These are phyloP conservation scores for Ptychadena robeensis DNA, from an alignment of 2,797 vertebrate species.

Conservation along the genomic window DNA sequence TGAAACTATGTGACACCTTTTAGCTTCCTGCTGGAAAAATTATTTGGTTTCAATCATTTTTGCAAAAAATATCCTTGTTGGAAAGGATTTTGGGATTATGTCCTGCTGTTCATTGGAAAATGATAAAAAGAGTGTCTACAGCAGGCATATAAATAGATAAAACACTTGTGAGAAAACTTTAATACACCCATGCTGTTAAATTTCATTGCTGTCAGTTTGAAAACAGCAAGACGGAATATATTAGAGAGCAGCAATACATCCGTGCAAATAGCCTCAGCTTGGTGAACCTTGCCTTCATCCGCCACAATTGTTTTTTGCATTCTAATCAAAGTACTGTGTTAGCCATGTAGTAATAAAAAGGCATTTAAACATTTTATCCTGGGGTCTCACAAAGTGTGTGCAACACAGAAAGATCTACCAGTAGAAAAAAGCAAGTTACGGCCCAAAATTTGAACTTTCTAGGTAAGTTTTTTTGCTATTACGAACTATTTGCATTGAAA, in stretches of 20 bases:
- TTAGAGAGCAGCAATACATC: slow-evolving; percentile 18
- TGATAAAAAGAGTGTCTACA: slow-evolving; percentile 62
- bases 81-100: slow-evolving; percentile 64
- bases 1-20: slow-evolving; percentile 67
- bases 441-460: no score
- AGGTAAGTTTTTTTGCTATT: no score
- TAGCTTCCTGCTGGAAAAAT: slow-evolving; percentile 68
- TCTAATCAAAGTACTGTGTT: not conserved
- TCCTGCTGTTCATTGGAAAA: slow-evolving; percentile 62
- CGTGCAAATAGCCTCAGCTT: not conserved
- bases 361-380: not conserved
- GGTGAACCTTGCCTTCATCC: not conserved
- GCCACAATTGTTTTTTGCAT: not conserved
- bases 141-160: slow-evolving; percentile 57
- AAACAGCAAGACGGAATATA: slow-evolving; percentile 39
- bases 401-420: no score
- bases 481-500: no score
- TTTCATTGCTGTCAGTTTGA: slow-evolving; percentile 52
- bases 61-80: slow-evolving; percentile 59
- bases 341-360: not conserved
- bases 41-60: slow-evolving; percentile 58
- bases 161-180: slow-evolving; percentile 55
- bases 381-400: no score
- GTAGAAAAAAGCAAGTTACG: no score
- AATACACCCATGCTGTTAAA: slow-evolving; percentile 54